phyloP scores from a whole-genome alignment of 2,888 invertebrate species.

The Chesias legatella region DNA sequence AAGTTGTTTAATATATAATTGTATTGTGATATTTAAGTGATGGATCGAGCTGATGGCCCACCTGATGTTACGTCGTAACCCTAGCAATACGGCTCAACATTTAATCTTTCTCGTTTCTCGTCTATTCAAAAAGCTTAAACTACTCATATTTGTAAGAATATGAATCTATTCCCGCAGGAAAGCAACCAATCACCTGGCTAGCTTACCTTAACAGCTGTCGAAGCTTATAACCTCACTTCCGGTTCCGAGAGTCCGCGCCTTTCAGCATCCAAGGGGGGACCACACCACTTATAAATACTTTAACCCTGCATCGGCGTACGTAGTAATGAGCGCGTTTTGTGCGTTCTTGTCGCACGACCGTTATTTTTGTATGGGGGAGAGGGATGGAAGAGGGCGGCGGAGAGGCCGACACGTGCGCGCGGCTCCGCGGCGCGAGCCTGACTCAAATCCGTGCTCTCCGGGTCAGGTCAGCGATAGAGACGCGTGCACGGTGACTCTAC shows the following conservation, averaged over 20 bases:
- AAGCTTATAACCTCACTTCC: conserved; percentile 20
- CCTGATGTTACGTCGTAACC: no score
- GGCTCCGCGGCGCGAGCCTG: conserved; percentile 67
- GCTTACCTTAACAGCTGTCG: conserved; percentile 26
- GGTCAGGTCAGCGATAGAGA: conserved; percentile 62
- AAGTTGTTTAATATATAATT: no score
- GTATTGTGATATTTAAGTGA: no score
- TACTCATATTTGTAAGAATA: not conserved
- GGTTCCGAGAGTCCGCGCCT: not conserved
- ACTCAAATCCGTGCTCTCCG: conserved; percentile 75
- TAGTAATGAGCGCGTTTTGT: conserved; percentile 33
- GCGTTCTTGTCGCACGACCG: conserved; percentile 49
- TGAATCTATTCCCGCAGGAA: not conserved
- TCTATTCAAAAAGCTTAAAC: no score
- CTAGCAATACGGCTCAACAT: no score
- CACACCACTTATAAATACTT: conserved; percentile 18
- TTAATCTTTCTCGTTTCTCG: no score
- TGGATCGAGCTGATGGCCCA: no score
- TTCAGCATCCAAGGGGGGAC: conserved; percentile 12
- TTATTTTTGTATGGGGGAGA: conserved; percentile 34
- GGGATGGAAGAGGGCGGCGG: conserved; percentile 31
- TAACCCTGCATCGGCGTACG: conserved; percentile 21
- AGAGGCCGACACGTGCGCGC: conserved; percentile 51
- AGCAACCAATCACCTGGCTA: conserved; percentile 9
- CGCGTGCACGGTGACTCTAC: conserved; percentile 42